These are phyloP conservation scores for Corbicula japonica DNA, from an alignment of 2,888 invertebrate genomes.

Conservation along the genomic window DNA sequence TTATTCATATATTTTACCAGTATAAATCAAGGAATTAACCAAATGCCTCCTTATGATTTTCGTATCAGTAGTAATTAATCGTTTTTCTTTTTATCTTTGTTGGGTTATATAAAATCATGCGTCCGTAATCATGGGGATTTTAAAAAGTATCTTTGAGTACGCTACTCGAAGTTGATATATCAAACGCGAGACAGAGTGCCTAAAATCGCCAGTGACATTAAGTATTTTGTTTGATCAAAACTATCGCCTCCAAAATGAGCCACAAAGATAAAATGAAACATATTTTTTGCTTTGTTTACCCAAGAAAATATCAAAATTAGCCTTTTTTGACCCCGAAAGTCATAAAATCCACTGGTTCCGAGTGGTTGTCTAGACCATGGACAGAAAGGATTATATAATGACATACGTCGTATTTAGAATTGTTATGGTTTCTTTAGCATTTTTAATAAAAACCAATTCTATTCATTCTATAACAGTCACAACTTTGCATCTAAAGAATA, in stretches of 20 bases:
- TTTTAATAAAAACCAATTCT: no score
- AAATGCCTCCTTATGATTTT: conserved; percentile 34
- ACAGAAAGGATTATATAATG: no score
- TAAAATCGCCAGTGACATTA: conserved; percentile 44
- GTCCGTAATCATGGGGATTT: conserved; percentile 35
- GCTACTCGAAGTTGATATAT: conserved; percentile 41
- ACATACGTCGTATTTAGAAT: no score
- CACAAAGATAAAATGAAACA: conserved; percentile 31
- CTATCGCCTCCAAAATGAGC: conserved; percentile 26
- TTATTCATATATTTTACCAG: conserved; percentile 54
- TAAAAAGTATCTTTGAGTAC: conserved; percentile 46
- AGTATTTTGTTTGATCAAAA: conserved; percentile 48
- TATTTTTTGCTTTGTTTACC: conserved; percentile 8
- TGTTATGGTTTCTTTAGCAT: no score
- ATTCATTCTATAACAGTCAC: no score
- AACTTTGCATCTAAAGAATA: no score
- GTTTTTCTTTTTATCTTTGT: conserved; percentile 42
- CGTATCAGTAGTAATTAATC: conserved; percentile 54
- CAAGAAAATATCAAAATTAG: conserved; percentile 11
- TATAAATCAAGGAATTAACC: conserved; percentile 24
- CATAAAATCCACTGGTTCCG: no score
- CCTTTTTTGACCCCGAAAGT: conserved; percentile 14
- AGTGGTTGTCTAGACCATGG: no score
- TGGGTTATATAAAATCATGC: conserved; percentile 14
- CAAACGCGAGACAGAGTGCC: conserved; percentile 36